Evolutionary conservation across 2,797 vertebrate species (phyloP).

Genomic region (Oreochromis grahami): DNA sequence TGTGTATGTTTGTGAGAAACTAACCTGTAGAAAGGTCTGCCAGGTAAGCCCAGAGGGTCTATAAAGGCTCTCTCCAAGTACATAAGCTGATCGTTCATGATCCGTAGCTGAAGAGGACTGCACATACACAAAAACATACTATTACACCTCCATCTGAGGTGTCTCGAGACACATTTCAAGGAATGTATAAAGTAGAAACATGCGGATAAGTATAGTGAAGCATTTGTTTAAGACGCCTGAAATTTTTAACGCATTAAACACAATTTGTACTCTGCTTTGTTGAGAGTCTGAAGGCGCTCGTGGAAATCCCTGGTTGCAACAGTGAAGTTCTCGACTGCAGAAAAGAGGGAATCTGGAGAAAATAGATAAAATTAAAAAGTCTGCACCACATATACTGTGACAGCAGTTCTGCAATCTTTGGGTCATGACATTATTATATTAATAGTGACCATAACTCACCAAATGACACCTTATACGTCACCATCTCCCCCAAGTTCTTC

Average conservation of each 20-base stretch:
- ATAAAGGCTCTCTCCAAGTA: conserved; percentile 92
- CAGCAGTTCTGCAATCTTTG: background rate
- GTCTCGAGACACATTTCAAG: background rate
- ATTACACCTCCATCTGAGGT: background rate
- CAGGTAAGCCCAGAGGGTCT: conserved; percentile 91
- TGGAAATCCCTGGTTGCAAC: conserved; percentile 78
- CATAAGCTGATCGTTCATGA: conserved; percentile 92
- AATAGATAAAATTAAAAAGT: background rate
- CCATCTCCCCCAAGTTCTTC: conserved; percentile 72
- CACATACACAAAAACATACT: background rate
- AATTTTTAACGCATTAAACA: background rate
- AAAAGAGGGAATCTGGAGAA: conserved; percentile 84
- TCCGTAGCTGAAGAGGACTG: conserved; percentile 83
- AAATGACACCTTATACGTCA: conserved; percentile 78
- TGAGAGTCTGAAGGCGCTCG: conserved; percentile 69
- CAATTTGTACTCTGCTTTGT: conserved; percentile 80
- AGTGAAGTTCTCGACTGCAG: conserved; percentile 87
- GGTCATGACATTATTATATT: background rate
- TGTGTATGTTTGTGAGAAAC: background rate
- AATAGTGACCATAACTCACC: conserved; percentile 69
- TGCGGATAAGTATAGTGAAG: background rate
- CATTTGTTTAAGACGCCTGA: background rate
- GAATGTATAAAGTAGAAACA: background rate
- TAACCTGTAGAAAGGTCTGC: conserved; percentile 92
- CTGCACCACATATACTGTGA: background rate